These are phyloP conservation scores for Rhinoderma darwinii DNA, from an alignment of 2,113 vertebrate genomes.

Conservation along the genomic window DNA sequence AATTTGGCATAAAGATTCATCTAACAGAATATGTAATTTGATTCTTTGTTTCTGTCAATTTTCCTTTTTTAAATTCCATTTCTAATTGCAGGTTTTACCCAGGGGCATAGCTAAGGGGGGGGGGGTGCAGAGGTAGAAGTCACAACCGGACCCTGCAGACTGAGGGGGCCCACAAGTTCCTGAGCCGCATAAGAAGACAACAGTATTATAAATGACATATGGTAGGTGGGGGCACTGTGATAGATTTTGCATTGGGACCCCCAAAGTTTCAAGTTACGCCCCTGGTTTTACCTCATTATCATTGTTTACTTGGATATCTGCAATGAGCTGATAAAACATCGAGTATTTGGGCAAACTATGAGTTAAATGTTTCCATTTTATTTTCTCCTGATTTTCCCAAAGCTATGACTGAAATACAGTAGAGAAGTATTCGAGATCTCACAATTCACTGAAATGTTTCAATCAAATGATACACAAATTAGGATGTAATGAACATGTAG, in stretches of 20 bases:
- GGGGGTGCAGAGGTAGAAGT: no score
- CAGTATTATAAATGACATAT: no score
- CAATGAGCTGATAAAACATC: neutral
- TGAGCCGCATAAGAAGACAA: no score
- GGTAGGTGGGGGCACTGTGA: no score
- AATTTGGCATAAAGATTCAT: neutral
- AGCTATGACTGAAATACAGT: neutral
- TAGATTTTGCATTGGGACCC: no score
- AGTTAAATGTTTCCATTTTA: neutral
- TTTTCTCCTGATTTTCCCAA: neutral
- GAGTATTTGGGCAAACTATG: neutral
- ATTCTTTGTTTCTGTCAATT: neutral
- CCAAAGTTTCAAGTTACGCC: no score
- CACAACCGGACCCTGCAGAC: no score
- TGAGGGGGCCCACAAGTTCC: no score
- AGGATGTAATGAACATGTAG: slow-evolving; percentile 35
- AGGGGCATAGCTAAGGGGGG: no score
- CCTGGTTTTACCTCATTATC: neutral
- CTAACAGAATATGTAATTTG: neutral
- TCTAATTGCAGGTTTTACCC: neutral
- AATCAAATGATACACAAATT: slow-evolving; percentile 44
- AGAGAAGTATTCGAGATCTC: neutral
- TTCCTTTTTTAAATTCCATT: neutral
- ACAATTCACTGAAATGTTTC: slow-evolving; percentile 28
- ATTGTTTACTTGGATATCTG: neutral